Evolutionary conservation across 1,140 invertebrate species (phyloP).

Genomic region (Orussus abietinus): DNA sequence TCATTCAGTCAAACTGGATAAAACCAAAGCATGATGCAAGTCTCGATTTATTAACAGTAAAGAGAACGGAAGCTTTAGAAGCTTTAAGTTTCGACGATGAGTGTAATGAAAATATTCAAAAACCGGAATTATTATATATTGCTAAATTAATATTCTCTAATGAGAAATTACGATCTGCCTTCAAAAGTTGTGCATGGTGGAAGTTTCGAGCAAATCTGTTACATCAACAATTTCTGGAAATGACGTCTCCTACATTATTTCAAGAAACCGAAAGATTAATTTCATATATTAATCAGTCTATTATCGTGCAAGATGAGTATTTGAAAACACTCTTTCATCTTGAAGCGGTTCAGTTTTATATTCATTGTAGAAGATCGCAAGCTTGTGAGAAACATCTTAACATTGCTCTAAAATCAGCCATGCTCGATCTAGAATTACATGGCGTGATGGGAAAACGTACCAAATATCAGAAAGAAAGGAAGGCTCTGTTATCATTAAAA

Average conservation of each 20-base stretch:
- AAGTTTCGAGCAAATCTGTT: slow-evolving; percentile 64
- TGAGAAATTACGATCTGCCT: slow-evolving; percentile 45
- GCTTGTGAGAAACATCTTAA: slow-evolving; percentile 66
- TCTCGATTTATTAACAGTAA: slow-evolving; percentile 48
- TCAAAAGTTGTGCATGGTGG: slow-evolving; percentile 67
- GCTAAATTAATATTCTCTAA: slow-evolving; percentile 61
- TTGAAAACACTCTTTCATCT: slow-evolving; percentile 65
- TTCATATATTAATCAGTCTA: slow-evolving; percentile 45
- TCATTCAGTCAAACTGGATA: slow-evolving; percentile 79
- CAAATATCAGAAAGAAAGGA: slow-evolving; percentile 75
- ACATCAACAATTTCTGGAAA: slow-evolving; percentile 72
- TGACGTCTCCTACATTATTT: slow-evolving; percentile 64
- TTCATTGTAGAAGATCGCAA: slow-evolving; percentile 69
- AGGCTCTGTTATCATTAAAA: slow-evolving; percentile 76
- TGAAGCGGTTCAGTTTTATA: slow-evolving; percentile 72
- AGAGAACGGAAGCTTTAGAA: slow-evolving; percentile 58
- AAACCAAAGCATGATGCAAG: slow-evolving; percentile 60
- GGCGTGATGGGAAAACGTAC: slow-evolving; percentile 82
- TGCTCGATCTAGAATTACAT: slow-evolving; percentile 64
- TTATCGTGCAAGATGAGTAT: slow-evolving; percentile 45
- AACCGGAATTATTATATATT: slow-evolving; percentile 64
- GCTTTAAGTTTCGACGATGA: slow-evolving; percentile 35
- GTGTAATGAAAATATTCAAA: slow-evolving; percentile 59
- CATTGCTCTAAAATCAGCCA: slow-evolving; percentile 58
- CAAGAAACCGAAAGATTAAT: slow-evolving; percentile 60